A percentile compares a stretch with the other conserved stretches of the same genome.
Evolutionary conservation across 2,113 vertebrate species (phyloP).

Genomic region (Macroglossus sobrinus): DNA sequence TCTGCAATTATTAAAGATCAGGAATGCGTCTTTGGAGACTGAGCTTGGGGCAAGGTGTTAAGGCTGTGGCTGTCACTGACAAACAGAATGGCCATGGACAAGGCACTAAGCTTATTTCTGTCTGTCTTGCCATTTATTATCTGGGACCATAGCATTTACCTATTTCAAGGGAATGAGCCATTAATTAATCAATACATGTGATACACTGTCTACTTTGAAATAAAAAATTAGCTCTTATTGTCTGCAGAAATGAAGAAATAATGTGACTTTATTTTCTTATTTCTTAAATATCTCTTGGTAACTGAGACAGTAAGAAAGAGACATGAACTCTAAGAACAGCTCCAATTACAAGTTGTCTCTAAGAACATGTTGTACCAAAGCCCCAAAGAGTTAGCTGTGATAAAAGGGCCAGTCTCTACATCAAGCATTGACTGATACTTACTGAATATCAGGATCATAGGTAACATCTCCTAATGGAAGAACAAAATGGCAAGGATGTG

Average conservation of each 20-base stretch:
- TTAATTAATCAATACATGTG: not conserved
- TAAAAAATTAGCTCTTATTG: not conserved
- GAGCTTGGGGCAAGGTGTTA: not conserved
- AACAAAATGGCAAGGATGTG: not conserved
- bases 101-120: not conserved
- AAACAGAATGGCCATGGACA: not conserved
- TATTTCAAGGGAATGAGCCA: not conserved
- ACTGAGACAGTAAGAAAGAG: not conserved
- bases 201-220: not conserved
- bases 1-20: constrained; percentile 2
- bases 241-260: not conserved
- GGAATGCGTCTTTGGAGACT: not conserved
- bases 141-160: not conserved
- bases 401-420: not conserved
- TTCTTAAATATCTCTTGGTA: not conserved
- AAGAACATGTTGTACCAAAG: not conserved
- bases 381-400: not conserved
- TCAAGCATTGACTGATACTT: not conserved
- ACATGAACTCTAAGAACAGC: not conserved
- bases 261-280: not conserved
- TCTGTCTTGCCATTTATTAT: not conserved
- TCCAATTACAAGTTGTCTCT: not conserved
- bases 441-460: not conserved
- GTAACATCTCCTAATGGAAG: not conserved
- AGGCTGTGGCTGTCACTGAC: not conserved